Conservation (phyloP, 2,888 invertebrate genomes). For the Thymelicus sylvestris region DNA sequence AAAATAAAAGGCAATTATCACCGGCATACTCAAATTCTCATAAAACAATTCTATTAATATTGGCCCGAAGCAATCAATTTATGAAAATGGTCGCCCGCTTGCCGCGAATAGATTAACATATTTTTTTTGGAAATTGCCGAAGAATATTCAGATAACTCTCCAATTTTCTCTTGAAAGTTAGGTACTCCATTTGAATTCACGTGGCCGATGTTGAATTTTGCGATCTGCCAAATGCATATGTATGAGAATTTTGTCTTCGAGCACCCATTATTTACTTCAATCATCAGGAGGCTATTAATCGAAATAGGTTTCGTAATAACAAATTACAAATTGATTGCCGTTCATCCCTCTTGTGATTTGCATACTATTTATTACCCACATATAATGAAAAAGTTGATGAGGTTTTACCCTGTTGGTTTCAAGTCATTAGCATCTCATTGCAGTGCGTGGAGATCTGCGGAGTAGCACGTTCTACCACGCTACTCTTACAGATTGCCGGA, state of each 20-base stretch:
- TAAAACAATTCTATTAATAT: constrained; percentile 70
- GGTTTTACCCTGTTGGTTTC: no score
- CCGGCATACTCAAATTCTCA: constrained; percentile 50
- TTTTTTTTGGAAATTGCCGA: constrained; percentile 70
- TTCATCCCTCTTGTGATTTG: not conserved
- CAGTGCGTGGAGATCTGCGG: no score
- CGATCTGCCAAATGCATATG: constrained; percentile 64
- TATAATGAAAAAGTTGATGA: not conserved
- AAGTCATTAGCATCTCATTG: no score
- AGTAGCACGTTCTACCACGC: no score
- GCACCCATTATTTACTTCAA: constrained; percentile 52
- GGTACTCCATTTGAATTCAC: constrained; percentile 72
- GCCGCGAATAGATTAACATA: constrained; percentile 74
- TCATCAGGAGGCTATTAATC: constrained; percentile 47
- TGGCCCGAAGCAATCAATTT: constrained; percentile 73
- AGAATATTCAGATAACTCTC: constrained; percentile 78
- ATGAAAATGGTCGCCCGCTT: constrained; percentile 70
- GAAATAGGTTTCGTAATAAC: constrained; percentile 29
- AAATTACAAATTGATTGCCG: not conserved
- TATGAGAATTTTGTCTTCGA: constrained; percentile 55
- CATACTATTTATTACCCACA: not conserved
- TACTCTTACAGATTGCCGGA: no score
- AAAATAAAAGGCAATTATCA: constrained; percentile 24
- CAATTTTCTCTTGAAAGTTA: constrained; percentile 74
- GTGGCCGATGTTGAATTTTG: constrained; percentile 75